Evolutionary conservation across 2,113 vertebrate genomes (phyloP).

Genomic region (Ceuthmochares aereus): DNA sequence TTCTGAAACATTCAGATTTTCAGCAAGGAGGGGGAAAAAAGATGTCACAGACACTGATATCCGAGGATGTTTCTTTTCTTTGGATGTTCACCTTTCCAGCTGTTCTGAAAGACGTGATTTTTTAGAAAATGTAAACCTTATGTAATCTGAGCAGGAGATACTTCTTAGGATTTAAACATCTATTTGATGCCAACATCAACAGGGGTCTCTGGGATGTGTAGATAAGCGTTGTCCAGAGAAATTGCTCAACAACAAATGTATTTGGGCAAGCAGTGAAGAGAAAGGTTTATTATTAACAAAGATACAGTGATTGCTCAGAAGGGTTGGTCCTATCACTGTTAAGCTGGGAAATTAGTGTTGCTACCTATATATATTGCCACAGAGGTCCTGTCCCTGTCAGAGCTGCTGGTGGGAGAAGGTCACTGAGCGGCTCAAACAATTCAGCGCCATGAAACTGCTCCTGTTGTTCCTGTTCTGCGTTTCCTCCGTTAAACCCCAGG

Average conservation of each 20-base stretch:
- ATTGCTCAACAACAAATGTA: slow-evolving; percentile 75
- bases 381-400: background rate
- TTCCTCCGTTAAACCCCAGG: slow-evolving; percentile 24
- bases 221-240: slow-evolving; percentile 74
- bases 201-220: slow-evolving; percentile 15
- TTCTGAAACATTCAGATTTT: background rate
- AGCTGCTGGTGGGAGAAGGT: background rate
- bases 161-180: background rate
- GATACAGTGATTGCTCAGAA: slow-evolving; percentile 33
- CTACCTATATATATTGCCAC: slow-evolving; percentile 36
- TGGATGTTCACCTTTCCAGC: background rate
- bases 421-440: slow-evolving; percentile 30
- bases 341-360: background rate
- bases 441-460: slow-evolving; percentile 73
- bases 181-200: slow-evolving; percentile 31
- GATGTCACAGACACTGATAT: background rate
- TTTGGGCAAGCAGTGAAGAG: slow-evolving; percentile 38
- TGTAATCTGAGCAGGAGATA: slow-evolving; percentile 34
- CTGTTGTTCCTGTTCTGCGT: slow-evolving; percentile 75
- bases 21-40: background rate
- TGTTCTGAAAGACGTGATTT: background rate
- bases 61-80: background rate
- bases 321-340: background rate
- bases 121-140: slow-evolving; percentile 44
- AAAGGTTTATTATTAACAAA: slow-evolving; percentile 77